Evolutionary conservation across 2,113 vertebrate genomes (phyloP).

Genomic region (Urocitellus parryii): DNA sequence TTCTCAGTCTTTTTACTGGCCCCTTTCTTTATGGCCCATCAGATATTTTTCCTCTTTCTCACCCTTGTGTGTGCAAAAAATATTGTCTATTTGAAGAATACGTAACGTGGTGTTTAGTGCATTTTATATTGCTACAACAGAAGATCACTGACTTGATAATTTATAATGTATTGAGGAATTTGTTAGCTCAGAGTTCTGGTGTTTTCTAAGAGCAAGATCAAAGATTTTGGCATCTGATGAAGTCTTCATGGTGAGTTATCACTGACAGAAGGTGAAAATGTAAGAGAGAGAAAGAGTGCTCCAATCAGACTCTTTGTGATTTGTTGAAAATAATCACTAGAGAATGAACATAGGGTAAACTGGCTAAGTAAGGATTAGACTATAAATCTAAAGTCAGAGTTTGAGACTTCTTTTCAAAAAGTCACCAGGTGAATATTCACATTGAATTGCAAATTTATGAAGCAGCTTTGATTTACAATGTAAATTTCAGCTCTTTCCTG

Average conservation of each 20-base stretch:
- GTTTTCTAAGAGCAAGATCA: not conserved
- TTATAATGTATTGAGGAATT: not conserved
- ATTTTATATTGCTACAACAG: not conserved
- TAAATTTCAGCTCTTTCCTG: not conserved
- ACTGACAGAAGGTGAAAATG: not conserved
- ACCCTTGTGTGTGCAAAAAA: not conserved
- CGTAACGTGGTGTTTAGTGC: not conserved
- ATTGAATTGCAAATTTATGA: not conserved
- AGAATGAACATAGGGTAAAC: not conserved
- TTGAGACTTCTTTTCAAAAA: not conserved
- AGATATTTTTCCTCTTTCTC: not conserved
- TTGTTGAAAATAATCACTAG: not conserved
- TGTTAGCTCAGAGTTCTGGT: not conserved
- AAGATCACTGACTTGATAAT: not conserved
- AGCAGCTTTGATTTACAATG: not conserved
- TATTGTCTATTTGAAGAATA: fast-evolving
- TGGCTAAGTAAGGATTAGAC: not conserved
- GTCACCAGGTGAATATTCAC: not conserved
- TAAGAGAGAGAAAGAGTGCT: not conserved
- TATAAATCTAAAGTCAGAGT: not conserved
- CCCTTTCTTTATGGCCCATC: not conserved
- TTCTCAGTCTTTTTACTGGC: not conserved
- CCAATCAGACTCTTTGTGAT: not conserved
- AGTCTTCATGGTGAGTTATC: not conserved
- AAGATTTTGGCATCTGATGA: not conserved